A percentile compares a stretch with the other conserved stretches of the same genome.
phyloP scores from a whole-genome alignment of 1,140 invertebrate species.

The Carposina sasakii region DNA sequence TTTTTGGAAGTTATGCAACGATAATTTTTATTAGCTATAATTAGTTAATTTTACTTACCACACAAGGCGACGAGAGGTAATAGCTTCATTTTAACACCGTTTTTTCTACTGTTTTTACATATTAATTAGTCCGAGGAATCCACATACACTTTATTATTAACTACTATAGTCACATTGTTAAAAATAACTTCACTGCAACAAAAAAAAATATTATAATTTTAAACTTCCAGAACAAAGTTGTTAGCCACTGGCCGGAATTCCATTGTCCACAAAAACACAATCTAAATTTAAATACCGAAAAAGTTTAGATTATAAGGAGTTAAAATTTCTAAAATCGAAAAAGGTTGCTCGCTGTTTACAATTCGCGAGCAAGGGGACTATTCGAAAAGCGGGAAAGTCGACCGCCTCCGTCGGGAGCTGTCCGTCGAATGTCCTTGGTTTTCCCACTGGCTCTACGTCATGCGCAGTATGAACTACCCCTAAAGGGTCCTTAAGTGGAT shows the following conservation, averaged over 20 bases:
- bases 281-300: too few species aligned
- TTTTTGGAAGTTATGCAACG: too few species aligned
- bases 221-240: too few species aligned
- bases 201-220: too few species aligned
- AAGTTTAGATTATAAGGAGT: too few species aligned
- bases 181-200: too few species aligned
- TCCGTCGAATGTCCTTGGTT: conserved; percentile 56
- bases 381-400: too few species aligned
- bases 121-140: conserved; percentile 29
- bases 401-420: conserved; percentile 24
- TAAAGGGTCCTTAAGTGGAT: conserved; percentile 65
- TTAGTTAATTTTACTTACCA: conserved; percentile 41
- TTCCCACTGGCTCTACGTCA: conserved; percentile 57
- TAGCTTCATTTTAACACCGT: conserved; percentile 55
- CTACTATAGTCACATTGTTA: too few species aligned
- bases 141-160: conserved; percentile 39
- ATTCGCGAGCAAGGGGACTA: conserved; percentile 26
- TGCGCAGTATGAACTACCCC: conserved; percentile 53
- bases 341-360: conserved; percentile 36
- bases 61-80: conserved; percentile 48
- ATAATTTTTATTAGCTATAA: conserved; percentile 12
- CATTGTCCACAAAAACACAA: too few species aligned
- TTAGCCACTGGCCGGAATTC: too few species aligned
- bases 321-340: too few species aligned
- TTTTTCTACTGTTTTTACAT: too few species aligned